Conservation (phyloP, 2,797 vertebrate genomes). For the Pseudopleuronectes americanus region DNA sequence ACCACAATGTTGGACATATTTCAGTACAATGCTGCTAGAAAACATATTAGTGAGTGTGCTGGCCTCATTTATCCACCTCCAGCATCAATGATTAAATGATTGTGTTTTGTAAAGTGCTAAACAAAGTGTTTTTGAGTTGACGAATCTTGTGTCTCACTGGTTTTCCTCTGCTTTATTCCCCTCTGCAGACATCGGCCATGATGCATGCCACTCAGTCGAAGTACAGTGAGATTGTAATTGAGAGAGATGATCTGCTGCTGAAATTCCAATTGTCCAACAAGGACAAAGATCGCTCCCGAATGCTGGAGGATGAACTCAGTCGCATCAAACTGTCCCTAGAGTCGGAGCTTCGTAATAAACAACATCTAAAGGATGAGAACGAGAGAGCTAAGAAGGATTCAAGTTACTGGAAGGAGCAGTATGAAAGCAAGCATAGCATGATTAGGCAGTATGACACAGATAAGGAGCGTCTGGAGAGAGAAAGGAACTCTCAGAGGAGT, state of each 20-base stretch:
- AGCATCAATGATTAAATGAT: conserved; percentile 2
- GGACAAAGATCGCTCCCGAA: conserved; percentile 85
- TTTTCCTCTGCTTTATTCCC: conserved; percentile 46
- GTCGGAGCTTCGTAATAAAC: conserved; percentile 86
- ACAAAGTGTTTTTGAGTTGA: conserved; percentile 11
- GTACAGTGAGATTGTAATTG: conserved; percentile 86
- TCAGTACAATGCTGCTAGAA: neutral
- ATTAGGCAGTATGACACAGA: conserved; percentile 85
- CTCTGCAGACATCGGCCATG: conserved; percentile 84
- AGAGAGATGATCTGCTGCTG: conserved; percentile 89
- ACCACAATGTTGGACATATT: neutral
- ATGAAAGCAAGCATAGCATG: conserved; percentile 86
- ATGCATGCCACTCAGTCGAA: conserved; percentile 89
- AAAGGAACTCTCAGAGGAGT: conserved; percentile 83
- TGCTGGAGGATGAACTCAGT: conserved; percentile 89
- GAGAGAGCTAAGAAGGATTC: conserved; percentile 89
- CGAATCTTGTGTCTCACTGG: conserved; percentile 33
- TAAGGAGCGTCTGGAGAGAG: conserved; percentile 86
- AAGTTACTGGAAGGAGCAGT: conserved; percentile 91
- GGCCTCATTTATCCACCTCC: neutral
- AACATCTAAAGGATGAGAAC: conserved; percentile 89
- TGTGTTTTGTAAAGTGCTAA: conserved; percentile 21
- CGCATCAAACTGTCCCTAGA: conserved; percentile 87
- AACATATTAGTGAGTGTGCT: conserved; percentile 18
- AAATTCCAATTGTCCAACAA: conserved; percentile 89